A percentile compares a stretch with the other conserved stretches of the same genome.
These are phyloP conservation scores for Desmodus rotundus DNA, from an alignment of 2,113 vertebrate species.

Conservation along the genomic window DNA sequence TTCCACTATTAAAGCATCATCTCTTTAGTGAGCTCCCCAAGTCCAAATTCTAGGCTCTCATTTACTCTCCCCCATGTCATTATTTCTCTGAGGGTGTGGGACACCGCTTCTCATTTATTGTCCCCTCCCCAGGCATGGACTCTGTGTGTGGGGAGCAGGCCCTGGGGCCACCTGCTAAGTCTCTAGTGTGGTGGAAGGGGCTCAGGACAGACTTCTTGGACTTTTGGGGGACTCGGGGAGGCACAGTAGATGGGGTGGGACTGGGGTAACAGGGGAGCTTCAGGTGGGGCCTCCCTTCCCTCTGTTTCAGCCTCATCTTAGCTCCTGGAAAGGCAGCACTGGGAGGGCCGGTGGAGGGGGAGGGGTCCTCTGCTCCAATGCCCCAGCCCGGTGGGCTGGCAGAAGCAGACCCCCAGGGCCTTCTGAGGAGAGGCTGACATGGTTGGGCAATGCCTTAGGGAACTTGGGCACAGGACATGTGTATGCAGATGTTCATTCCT, in stretches of 20 bases:
- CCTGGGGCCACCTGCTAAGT: background rate
- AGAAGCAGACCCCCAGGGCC: background rate
- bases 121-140: background rate
- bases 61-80: background rate
- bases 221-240: background rate
- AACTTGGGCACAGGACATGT: background rate
- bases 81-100: background rate
- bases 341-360: background rate
- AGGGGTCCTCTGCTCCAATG: background rate
- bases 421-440: background rate
- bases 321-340: background rate
- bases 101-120: background rate
- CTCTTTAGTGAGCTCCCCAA: background rate
- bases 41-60: background rate
- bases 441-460: no score
- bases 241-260: background rate
- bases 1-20: accelerated
- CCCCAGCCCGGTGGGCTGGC: no score
- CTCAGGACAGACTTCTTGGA: background rate
- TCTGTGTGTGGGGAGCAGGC: background rate
- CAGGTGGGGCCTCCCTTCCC: background rate
- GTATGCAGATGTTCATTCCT: background rate
- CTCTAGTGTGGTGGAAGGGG: background rate
- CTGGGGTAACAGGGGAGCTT: background rate
- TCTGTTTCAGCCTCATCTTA: background rate